phyloP scores from a whole-genome alignment of 2,797 vertebrate species.

The Allobates femoralis region DNA sequence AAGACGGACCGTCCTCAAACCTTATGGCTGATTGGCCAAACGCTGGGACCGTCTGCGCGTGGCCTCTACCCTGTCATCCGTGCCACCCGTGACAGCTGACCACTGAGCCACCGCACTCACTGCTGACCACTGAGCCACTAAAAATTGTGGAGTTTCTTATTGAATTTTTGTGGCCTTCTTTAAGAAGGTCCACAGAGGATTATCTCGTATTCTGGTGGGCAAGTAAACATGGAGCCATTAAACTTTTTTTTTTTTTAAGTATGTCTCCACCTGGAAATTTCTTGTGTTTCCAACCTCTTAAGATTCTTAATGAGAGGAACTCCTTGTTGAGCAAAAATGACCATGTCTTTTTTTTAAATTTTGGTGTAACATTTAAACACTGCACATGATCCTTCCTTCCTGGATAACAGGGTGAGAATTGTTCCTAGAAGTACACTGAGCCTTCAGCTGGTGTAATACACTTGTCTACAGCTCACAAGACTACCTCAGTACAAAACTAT shows the following conservation, averaged over 20 bases:
- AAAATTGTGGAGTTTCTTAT: background rate
- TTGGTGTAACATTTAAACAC: constrained; percentile 48
- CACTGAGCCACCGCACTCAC: too few species aligned
- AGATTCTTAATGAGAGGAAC: constrained; percentile 35
- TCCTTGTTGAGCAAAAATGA: background rate
- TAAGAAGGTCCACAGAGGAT: background rate
- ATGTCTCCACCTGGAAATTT: background rate
- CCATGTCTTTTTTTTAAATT: constrained; percentile 39
- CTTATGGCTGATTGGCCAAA: too few species aligned
- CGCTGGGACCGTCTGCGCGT: too few species aligned
- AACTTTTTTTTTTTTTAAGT: background rate
- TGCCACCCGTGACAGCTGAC: too few species aligned
- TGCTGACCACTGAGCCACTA: too few species aligned
- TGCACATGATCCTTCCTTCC: constrained; percentile 50
- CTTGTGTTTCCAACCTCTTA: constrained; percentile 23
- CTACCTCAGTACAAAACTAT: background rate
- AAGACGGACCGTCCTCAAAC: too few species aligned
- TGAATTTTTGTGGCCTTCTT: background rate
- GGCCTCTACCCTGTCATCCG: too few species aligned
- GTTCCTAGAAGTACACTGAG: constrained; percentile 22
- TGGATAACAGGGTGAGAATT: constrained; percentile 50
- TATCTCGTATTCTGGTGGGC: background rate
- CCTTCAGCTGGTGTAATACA: constrained; percentile 2
- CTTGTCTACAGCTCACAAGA: constrained; percentile 2
- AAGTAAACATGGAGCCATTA: too few species aligned